These are phyloP conservation scores for Lepus europaeus DNA, from an alignment of 2,113 vertebrate species.

Conservation along the genomic window DNA sequence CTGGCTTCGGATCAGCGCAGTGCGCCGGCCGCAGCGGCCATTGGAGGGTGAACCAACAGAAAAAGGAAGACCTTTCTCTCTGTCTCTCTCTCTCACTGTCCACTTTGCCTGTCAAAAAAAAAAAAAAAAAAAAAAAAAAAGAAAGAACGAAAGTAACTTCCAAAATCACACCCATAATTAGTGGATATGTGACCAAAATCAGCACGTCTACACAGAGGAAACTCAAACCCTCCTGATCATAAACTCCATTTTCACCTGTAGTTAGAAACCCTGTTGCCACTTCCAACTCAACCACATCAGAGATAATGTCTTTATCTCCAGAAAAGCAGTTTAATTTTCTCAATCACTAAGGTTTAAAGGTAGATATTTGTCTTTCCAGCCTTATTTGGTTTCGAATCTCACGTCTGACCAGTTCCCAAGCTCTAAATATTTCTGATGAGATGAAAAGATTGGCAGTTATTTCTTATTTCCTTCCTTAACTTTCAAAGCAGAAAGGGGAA, in stretches of 20 bases:
- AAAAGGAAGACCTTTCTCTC: too few species aligned
- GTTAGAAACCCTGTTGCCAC: background rate
- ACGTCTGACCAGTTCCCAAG: background rate
- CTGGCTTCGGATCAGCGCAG: too few species aligned
- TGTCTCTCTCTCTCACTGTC: too few species aligned
- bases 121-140: too few species aligned
- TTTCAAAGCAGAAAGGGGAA: conserved; percentile 58
- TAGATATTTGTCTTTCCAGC: background rate
- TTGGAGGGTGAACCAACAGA: too few species aligned
- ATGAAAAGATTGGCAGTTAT: background rate
- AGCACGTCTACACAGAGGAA: too few species aligned
- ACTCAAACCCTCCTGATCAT: background rate
- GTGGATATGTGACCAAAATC: background rate
- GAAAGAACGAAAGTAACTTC: background rate
- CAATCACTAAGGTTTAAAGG: background rate
- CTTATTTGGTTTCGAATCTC: conserved; percentile 27
- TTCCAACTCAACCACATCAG: background rate
- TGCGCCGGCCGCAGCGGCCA: too few species aligned
- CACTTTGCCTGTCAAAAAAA: too few species aligned
- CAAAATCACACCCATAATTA: background rate
- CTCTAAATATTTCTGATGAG: conserved; percentile 30
- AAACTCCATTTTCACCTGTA: background rate
- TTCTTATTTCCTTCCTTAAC: conserved; percentile 43
- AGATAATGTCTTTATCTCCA: background rate
- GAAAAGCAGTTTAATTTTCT: background rate